Evolutionary conservation across 30 jellyfish, hydroid and myxozoan species (phyloP).

Genomic region (Phacellophora camtschatica): DNA sequence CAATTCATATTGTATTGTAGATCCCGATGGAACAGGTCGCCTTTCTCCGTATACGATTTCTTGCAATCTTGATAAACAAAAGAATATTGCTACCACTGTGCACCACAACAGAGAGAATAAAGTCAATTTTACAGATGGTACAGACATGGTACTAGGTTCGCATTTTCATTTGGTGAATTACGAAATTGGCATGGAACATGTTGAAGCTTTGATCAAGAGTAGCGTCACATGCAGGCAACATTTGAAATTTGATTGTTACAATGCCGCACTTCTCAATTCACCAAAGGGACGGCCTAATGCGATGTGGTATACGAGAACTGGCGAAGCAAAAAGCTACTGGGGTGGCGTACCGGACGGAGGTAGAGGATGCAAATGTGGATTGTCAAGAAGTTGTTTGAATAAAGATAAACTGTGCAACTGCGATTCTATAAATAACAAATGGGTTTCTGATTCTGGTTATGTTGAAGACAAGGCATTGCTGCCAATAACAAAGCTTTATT

Average conservation of each 20-base stretch:
- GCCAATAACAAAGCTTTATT: slow-evolving; percentile 76
- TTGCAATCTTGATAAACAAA: slow-evolving; percentile 31
- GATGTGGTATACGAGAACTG: slow-evolving; percentile 72
- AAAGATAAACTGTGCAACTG: slow-evolving; percentile 80
- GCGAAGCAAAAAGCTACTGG: slow-evolving; percentile 75
- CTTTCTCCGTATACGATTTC: slow-evolving; percentile 66
- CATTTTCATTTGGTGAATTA: slow-evolving; percentile 60
- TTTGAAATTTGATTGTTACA: slow-evolving; percentile 71
- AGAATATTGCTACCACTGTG: slow-evolving; percentile 44
- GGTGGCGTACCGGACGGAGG: slow-evolving; percentile 90
- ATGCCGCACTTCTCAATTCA: slow-evolving; percentile 65
- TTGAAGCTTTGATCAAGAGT: slow-evolving; percentile 69
- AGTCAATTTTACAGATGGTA: slow-evolving; percentile 61
- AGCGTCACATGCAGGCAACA: slow-evolving; percentile 74
- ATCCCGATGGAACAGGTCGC: slow-evolving; percentile 77
- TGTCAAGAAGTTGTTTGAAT: slow-evolving; percentile 63
- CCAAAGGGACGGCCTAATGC: slow-evolving; percentile 88
- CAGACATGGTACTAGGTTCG: slow-evolving; percentile 36
- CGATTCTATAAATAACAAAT: slow-evolving; percentile 69
- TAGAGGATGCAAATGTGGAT: slow-evolving; percentile 88
- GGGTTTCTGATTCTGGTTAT: slow-evolving; percentile 86
- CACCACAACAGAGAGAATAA: slow-evolving; percentile 61
- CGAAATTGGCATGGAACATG: slow-evolving; percentile 61
- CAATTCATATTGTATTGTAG: slow-evolving; percentile 53
- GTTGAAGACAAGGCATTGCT: slow-evolving; percentile 67